A percentile compares a stretch with the other conserved stretches of the same genome.
phyloP scores from a whole-genome alignment of 2,797 vertebrate species.

The Coregonus sp. region DNA sequence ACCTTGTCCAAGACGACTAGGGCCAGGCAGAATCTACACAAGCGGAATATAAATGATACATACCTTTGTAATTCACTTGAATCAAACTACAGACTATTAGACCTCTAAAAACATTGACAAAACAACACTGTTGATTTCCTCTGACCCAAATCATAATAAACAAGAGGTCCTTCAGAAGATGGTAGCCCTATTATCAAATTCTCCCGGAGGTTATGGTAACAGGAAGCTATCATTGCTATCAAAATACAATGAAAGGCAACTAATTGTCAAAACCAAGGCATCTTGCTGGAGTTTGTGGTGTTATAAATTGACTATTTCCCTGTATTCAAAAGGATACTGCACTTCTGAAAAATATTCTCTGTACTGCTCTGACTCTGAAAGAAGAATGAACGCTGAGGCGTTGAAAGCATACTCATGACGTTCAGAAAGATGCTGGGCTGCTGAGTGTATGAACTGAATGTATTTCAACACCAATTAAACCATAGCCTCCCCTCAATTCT shows the following conservation, averaged over 20 bases:
- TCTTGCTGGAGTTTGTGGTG: background rate
- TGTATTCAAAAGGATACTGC: background rate
- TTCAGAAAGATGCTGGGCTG: background rate
- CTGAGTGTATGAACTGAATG: background rate
- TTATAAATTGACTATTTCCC: background rate
- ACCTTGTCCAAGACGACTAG: background rate
- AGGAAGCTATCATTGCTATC: background rate
- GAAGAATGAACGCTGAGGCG: background rate
- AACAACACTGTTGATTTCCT: background rate
- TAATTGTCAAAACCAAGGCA: background rate
- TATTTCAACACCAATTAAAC: background rate
- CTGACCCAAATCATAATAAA: background rate
- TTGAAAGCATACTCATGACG: background rate
- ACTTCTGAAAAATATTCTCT: background rate
- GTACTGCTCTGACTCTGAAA: background rate
- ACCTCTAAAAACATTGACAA: background rate
- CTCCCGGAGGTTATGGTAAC: background rate
- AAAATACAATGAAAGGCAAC: background rate
- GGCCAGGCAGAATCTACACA: background rate
- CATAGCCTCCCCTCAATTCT: background rate
- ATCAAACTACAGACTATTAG: background rate
- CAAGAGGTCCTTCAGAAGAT: background rate
- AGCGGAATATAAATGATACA: background rate
- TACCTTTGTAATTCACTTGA: background rate
- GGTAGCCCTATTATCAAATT: background rate